A percentile compares a stretch with the other conserved stretches of the same genome.
Evolutionary conservation across 53 echinoderm and acorn worm genomes (phyloP).

Genomic region (Hippasteria phrygiana): DNA sequence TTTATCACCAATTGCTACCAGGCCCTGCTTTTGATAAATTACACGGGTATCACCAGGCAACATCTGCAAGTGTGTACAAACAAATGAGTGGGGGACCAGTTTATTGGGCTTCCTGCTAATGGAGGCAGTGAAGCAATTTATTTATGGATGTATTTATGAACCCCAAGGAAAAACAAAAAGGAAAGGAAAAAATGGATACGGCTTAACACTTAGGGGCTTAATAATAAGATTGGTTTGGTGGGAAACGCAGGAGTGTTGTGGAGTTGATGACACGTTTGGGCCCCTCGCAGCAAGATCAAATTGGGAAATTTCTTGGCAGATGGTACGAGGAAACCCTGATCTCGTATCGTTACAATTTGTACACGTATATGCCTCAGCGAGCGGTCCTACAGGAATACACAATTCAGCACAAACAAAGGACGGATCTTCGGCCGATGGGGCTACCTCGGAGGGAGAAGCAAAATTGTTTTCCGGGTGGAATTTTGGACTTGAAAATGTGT

Average conservation of each 20-base stretch:
- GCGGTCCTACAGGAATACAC: slow-evolving; percentile 4
- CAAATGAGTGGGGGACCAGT: not conserved
- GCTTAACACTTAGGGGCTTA: not conserved
- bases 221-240: slow-evolving; percentile 46
- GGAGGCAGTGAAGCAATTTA: slow-evolving; percentile 32
- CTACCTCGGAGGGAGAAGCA: not conserved
- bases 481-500: slow-evolving; percentile 14
- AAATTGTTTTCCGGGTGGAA: not conserved
- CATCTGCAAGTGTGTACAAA: slow-evolving; percentile 18
- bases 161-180: not conserved
- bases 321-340: not conserved
- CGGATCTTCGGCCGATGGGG: not conserved
- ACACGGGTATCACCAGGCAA: not conserved
- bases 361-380: slow-evolving; percentile 16
- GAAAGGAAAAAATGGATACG: not conserved
- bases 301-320: slow-evolving; percentile 29
- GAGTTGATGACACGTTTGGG: not conserved
- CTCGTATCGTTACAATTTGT: slow-evolving; percentile 23
- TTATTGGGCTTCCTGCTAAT: slow-evolving; percentile 2
- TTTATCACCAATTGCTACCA: not conserved
- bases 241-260: not conserved
- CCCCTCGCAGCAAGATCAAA: not conserved
- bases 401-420: slow-evolving; percentile 40
- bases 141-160: not conserved
- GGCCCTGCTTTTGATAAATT: not conserved